phyloP scores from a whole-genome alignment of 2,888 invertebrate genomes.

The Amphimallon solstitiale region DNA sequence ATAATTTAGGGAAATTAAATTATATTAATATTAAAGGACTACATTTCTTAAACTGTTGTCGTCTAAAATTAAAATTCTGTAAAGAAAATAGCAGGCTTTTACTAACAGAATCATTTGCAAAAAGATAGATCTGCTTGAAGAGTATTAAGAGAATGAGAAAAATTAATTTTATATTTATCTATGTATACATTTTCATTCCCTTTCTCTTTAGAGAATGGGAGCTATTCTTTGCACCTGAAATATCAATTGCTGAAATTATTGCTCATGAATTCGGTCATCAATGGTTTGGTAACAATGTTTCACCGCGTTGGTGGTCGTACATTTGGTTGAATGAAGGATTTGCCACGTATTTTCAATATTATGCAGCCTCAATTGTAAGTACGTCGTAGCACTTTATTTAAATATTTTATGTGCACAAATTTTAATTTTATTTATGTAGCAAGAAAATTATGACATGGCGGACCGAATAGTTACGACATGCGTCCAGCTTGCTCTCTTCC shows the following conservation, averaged over 20 bases:
- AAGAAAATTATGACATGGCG: constrained; percentile 36
- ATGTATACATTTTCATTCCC: neutral
- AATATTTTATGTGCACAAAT: too few relatives aligned
- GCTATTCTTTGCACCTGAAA: too few relatives aligned
- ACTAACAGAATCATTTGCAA: too few relatives aligned
- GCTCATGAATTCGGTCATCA: constrained; percentile 84
- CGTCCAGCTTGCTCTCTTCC: constrained; percentile 67
- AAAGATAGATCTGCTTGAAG: too few relatives aligned
- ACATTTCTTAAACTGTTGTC: too few relatives aligned
- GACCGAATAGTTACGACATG: constrained; percentile 19
- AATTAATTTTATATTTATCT: neutral
- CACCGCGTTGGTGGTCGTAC: constrained; percentile 79
- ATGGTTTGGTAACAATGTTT: constrained; percentile 84
- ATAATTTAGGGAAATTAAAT: too few relatives aligned
- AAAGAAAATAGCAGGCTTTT: too few relatives aligned
- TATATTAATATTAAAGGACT: too few relatives aligned
- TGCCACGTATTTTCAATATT: constrained; percentile 78
- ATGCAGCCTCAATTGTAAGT: constrained; percentile 68
- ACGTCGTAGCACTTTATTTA: constrained; percentile 62
- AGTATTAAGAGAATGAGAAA: too few relatives aligned
- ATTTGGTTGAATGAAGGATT: constrained; percentile 81
- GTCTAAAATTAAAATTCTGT: too few relatives aligned
- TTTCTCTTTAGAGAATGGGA: neutral
- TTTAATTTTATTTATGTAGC: too few relatives aligned
- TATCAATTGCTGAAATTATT: constrained; percentile 64